A percentile compares a stretch with the other conserved stretches of the same genome.
These are phyloP conservation scores for Lamproptera curius DNA, from an alignment of 2,888 invertebrate species.

Conservation along the genomic window DNA sequence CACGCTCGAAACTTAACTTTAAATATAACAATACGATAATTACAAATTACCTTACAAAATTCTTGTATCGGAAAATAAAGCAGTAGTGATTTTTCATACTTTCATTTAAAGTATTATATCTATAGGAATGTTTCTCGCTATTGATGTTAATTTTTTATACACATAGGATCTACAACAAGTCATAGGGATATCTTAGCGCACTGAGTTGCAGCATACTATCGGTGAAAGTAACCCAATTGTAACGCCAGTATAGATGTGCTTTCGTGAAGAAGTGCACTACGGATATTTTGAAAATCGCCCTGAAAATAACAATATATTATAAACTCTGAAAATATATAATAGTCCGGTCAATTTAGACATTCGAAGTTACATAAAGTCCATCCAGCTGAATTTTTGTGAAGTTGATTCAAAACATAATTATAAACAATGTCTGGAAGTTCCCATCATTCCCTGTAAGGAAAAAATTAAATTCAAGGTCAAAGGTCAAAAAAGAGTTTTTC, in stretches of 20 bases:
- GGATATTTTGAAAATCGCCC: slow-evolving; percentile 45
- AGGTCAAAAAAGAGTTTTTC: no score
- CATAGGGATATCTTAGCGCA: slow-evolving; percentile 76
- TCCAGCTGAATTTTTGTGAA: no score
- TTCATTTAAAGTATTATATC: slow-evolving; percentile 13
- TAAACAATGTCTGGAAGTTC: no score
- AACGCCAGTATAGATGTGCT: slow-evolving; percentile 78
- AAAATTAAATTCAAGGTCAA: no score
- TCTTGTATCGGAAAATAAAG: slow-evolving; percentile 29
- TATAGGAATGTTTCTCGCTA: slow-evolving; percentile 21
- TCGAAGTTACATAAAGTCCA: no score
- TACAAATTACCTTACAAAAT: slow-evolving; percentile 36
- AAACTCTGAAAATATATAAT: no score
- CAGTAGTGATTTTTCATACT: slow-evolving; percentile 27
- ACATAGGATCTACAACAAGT: slow-evolving; percentile 80
- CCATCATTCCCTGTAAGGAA: no score
- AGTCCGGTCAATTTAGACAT: no score
- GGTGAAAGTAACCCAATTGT: slow-evolving; percentile 89
- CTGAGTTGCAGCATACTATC: slow-evolving; percentile 91
- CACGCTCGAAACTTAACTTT: no score
- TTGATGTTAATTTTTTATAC: slow-evolving; percentile 41
- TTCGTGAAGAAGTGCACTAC: slow-evolving; percentile 34
- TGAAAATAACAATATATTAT: slow-evolving; percentile 26
- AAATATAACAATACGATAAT: no score
- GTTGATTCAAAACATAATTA: no score